phyloP scores from a whole-genome alignment of 2,888 invertebrate genomes.

The Pachycephus smyrnensis region DNA sequence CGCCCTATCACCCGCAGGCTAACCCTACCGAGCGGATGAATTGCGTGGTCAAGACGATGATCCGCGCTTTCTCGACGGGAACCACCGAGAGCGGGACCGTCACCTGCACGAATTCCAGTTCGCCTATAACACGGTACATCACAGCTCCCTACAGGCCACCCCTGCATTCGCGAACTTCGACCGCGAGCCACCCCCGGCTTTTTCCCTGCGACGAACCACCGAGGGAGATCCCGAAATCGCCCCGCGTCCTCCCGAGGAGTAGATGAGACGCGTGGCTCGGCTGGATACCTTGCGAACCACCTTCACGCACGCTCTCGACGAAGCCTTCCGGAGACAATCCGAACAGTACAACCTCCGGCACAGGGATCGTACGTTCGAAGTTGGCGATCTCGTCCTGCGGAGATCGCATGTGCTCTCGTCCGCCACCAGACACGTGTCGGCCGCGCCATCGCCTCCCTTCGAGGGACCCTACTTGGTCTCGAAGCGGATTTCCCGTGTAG shows the following conservation, averaged over 20 bases:
- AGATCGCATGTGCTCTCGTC: neutral
- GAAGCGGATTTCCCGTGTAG: neutral
- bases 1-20: slow-evolving; percentile 24
- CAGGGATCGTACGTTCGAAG: neutral
- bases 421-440: neutral
- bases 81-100: slow-evolving; percentile 25
- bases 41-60: slow-evolving; percentile 1
- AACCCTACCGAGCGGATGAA: slow-evolving; percentile 29
- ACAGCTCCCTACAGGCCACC: slow-evolving; percentile 17
- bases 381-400: neutral
- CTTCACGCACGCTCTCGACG: neutral
- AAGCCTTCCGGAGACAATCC: neutral
- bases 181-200: neutral
- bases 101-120: slow-evolving; percentile 25
- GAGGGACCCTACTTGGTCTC: slow-evolving; percentile 10
- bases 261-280: neutral
- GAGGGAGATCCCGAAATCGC: neutral
- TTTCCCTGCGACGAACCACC: neutral
- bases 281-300: neutral
- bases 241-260: neutral
- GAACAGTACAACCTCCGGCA: neutral
- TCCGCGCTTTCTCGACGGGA: neutral
- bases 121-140: slow-evolving; percentile 22
- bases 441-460: slow-evolving; percentile 15
- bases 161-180: slow-evolving; percentile 22